Conservation (phyloP, 2,888 invertebrate genomes). For the Cephus nigrinus region DNA sequence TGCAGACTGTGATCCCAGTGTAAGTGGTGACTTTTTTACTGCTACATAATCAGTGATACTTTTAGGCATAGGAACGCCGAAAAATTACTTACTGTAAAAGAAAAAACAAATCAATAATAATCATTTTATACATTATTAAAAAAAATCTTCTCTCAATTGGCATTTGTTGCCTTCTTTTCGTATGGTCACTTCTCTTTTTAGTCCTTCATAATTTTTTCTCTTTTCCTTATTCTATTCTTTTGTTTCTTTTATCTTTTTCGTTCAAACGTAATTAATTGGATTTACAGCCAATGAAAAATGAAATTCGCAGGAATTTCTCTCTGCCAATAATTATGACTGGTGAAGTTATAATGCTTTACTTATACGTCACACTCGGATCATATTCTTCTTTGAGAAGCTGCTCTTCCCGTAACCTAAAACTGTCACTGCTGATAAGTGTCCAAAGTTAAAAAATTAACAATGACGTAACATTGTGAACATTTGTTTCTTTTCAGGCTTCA, state of each 20-base stretch:
- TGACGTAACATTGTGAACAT: conserved; percentile 15
- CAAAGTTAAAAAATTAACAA: conserved; percentile 11
- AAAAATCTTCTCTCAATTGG: conserved; percentile 17
- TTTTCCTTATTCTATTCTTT: conserved; percentile 1
- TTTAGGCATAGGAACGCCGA: conserved; percentile 15
- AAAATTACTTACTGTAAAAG: conserved; percentile 18
- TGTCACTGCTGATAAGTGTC: conserved; percentile 24
- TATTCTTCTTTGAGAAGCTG: not conserved
- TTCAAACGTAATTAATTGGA: not conserved
- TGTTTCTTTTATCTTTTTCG: not conserved
- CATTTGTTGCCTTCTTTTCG: conserved; percentile 7
- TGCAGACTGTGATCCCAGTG: conserved; percentile 93
- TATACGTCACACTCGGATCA: not conserved
- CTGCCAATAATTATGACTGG: not conserved
- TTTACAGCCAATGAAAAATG: not conserved
- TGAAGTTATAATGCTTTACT: not conserved
- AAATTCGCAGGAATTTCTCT: not conserved
- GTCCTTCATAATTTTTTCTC: conserved; percentile 8
- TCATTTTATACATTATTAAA: conserved; percentile 20
- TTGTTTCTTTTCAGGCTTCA: conserved; percentile 59
- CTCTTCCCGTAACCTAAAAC: conserved; percentile 14
- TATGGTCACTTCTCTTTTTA: conserved; percentile 9
- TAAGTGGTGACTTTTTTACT: conserved; percentile 65
- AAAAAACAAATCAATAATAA: conserved; percentile 17
- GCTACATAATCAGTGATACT: conserved; percentile 23